Base-by-base conservation (phyloP, 92 coral and sea anemone species). In the Hydrozoanthus gracilis region DNA sequence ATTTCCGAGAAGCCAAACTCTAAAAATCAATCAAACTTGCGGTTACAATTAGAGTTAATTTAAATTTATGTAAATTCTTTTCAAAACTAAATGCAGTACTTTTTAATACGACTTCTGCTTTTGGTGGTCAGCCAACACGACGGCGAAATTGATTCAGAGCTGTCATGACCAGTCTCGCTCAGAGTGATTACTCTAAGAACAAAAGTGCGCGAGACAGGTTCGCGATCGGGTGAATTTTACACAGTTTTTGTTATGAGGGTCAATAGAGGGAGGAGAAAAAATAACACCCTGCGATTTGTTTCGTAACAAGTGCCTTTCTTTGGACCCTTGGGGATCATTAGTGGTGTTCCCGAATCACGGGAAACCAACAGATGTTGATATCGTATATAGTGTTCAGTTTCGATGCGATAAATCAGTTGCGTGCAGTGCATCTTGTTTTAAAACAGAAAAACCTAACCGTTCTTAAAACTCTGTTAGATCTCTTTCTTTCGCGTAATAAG, bases 1-100 rank as follows among this genome's bases (percentile, higher is more conserved):
- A 49, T 80, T 80, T 80, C 74, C 73, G 80, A 82, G 79, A 91
- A 87, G 85, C 51, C 51, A 17, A 83, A 86, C 78, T 86, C 77
- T n/a, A 74, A 89, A 91, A 88, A 91, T 91, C 88, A 88, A 88
- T 88, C 93, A 85, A 78, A 51, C 89, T 79, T 71, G 89, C 78
- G 86, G 88, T 78, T 83, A 91, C 93, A 91, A 91, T 91, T 91
- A 91, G 82, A 87, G 88, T 84, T 91, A 91, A 91, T 91, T 91
- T 91, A 72, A 88, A 91, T 91, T 87, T 91, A 91, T 91, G 93
- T 91, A 88, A 91, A 91, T 91, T 91, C 86, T 62, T 87, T 68
- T 91, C 91, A 91, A 86, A 87, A 47, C 76, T 87, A 88, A 88
- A 91, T 88, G 91, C 88, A 88, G 86, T 67, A 86, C 91, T 87